Percentiles rank a stretch among this genome's conserved stretches.
phyloP scores from a whole-genome alignment of 1,140 invertebrate species.

The Nephila pilipes region DNA sequence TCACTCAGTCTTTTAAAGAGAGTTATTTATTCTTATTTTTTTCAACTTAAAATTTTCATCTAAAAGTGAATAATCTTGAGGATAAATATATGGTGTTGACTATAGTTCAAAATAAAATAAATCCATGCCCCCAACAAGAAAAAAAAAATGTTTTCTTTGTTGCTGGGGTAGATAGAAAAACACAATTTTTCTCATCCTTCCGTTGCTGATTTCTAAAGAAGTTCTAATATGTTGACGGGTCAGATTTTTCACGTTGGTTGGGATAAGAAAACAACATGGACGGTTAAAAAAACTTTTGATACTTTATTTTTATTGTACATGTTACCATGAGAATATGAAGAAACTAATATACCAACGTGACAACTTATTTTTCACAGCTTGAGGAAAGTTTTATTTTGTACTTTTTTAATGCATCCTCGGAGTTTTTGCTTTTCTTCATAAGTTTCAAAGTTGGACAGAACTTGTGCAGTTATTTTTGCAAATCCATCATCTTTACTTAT shows the following conservation, averaged over 20 bases:
- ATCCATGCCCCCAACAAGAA: too few species aligned
- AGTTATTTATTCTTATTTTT: too few species aligned
- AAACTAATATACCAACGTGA: background rate
- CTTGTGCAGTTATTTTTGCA: background rate
- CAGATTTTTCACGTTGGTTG: conserved; percentile 1
- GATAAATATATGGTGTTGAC: too few species aligned
- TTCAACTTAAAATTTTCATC: background rate
- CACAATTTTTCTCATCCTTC: conserved; percentile 2
- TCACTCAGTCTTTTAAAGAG: too few species aligned
- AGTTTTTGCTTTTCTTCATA: background rate
- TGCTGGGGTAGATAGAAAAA: background rate
- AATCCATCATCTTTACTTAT: background rate
- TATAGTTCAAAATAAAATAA: too few species aligned
- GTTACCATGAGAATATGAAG: background rate
- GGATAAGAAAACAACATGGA: background rate
- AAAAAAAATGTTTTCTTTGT: background rate
- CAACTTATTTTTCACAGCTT: background rate
- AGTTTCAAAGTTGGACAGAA: background rate
- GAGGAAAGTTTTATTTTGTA: background rate
- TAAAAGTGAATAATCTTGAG: background rate
- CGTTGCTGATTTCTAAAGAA: conserved; percentile 31
- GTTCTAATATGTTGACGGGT: background rate
- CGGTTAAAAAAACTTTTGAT: conserved; percentile 12
- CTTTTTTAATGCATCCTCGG: background rate
- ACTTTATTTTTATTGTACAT: background rate